Conservation (phyloP, 2,113 vertebrate species). For the Eretmochelys imbricata region DNA sequence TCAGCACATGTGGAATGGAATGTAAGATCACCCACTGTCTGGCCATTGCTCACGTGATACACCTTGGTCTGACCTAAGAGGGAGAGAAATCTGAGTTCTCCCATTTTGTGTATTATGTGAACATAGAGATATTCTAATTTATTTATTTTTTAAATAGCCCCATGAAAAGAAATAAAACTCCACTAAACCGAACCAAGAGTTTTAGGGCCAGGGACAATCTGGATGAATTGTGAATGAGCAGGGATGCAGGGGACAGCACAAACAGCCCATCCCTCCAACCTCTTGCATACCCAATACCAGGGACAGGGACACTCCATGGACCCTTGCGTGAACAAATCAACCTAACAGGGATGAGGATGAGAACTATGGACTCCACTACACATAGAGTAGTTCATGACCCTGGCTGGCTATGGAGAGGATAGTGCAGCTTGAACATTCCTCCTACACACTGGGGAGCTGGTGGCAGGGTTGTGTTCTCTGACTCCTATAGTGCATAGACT, state of each 20-base stretch:
- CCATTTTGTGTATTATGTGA: not conserved
- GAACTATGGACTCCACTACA: not conserved
- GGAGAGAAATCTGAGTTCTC: not conserved
- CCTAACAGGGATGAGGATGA: not conserved
- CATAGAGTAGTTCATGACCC: not conserved
- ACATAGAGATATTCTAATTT: not conserved
- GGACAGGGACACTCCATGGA: not conserved
- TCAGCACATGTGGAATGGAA: not conserved
- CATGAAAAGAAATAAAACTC: not conserved
- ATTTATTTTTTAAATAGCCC: not conserved
- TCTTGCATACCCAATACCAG: not conserved
- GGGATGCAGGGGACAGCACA: not conserved
- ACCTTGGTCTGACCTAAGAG: not conserved
- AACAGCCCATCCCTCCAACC: not conserved
- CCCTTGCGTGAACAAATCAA: not conserved
- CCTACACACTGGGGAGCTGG: no score
- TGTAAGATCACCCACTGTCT: not conserved
- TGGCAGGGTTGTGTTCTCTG: not conserved
- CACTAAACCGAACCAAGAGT: not conserved
- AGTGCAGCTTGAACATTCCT: not conserved
- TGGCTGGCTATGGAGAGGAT: not conserved
- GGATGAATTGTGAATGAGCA: not conserved
- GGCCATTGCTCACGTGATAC: rapidly evolving
- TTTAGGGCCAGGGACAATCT: not conserved
- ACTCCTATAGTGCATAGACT: not conserved